Conservation (phyloP, 2,113 vertebrate genomes). For the Arenaria interpres region DNA sequence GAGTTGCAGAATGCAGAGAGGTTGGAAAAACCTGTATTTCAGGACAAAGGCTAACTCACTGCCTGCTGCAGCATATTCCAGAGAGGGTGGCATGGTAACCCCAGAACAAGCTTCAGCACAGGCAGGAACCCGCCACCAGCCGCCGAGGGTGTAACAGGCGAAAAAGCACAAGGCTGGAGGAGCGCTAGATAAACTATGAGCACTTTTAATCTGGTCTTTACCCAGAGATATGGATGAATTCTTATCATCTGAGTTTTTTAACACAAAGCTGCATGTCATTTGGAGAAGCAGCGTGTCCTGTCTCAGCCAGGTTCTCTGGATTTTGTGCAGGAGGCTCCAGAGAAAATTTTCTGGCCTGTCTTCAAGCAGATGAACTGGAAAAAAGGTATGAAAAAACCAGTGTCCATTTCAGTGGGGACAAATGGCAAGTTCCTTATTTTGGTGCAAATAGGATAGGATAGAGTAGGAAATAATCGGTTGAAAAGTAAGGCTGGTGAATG, state of each 20-base stretch:
- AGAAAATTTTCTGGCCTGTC: not conserved
- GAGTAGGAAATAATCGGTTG: not conserved
- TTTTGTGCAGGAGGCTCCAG: not conserved
- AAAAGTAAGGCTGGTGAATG: not conserved
- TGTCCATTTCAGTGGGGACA: not conserved
- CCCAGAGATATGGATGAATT: not conserved
- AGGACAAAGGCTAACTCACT: not conserved
- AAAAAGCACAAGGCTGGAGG: no score
- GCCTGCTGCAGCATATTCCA: rapidly evolving
- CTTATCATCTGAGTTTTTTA: rapidly evolving
- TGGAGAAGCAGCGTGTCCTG: not conserved
- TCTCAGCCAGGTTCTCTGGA: not conserved
- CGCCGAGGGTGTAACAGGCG: not conserved
- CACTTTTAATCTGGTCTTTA: not conserved
- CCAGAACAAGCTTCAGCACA: rapidly evolving
- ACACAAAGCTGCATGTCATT: not conserved
- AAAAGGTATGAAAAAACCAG: not conserved
- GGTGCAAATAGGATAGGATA: not conserved
- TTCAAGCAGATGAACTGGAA: not conserved
- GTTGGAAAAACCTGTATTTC: not conserved
- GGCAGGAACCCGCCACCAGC: not conserved
- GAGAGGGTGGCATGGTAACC: not conserved
- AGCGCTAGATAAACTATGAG: not conserved
- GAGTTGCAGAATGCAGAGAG: not conserved
- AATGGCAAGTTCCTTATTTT: not conserved